Evolutionary conservation across 2,888 invertebrate genomes (phyloP).

Genomic region (Chironomus tentans): DNA sequence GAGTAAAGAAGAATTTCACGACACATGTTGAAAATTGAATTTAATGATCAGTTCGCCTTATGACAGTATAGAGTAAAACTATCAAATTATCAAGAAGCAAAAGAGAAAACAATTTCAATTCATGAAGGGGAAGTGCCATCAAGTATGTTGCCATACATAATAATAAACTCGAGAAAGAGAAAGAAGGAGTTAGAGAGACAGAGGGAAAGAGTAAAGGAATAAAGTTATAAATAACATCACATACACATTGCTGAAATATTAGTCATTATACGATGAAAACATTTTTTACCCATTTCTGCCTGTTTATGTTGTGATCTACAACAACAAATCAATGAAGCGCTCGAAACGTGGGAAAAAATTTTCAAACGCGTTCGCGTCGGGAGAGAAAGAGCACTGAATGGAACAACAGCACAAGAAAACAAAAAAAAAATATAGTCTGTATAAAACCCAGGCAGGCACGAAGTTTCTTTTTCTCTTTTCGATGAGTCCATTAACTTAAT

Average conservation of each 20-base stretch:
- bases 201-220: conserved; percentile 11
- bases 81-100: not conserved
- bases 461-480: not conserved
- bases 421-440: too few species aligned
- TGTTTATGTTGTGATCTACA: conserved; percentile 24
- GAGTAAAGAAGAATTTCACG: not conserved
- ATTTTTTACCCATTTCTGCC: conserved; percentile 14
- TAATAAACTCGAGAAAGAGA: not conserved
- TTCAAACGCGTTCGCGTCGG: conserved; percentile 5
- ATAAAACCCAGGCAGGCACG: conserved; percentile 2
- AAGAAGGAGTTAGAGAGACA: conserved; percentile 14
- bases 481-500: not conserved
- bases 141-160: not conserved
- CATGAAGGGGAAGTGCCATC: not conserved
- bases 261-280: conserved; percentile 27
- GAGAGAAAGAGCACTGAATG: conserved; percentile 19
- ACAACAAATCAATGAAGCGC: conserved; percentile 26
- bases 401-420: conserved; percentile 10
- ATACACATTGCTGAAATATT: conserved; percentile 25
- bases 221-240: conserved; percentile 27
- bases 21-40: not conserved
- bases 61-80: not conserved
- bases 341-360: conserved; percentile 25
- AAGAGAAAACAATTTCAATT: not conserved
- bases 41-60: not conserved